Percentiles rank a stretch among this genome's conserved stretches.
Evolutionary conservation across 1,140 invertebrate genomes (phyloP).

Genomic region (Aricia agestis): DNA sequence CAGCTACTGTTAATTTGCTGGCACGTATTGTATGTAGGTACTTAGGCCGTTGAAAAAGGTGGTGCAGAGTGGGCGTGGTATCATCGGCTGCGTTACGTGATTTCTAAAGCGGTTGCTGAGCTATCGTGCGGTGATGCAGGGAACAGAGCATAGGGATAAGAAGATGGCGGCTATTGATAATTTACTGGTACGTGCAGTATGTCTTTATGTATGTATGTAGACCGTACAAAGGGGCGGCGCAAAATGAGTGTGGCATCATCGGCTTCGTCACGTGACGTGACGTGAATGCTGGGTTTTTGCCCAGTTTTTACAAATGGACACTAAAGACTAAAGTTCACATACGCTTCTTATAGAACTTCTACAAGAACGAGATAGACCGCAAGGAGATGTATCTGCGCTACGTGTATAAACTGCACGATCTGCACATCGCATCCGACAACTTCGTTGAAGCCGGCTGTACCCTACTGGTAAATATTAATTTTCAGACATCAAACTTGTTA

Average conservation of each 20-base stretch:
- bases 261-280: no score
- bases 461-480: constrained; percentile 76
- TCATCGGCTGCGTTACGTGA: constrained; percentile 92
- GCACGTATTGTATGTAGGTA: constrained; percentile 69
- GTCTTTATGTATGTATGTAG: not conserved
- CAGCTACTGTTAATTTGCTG: constrained; percentile 96
- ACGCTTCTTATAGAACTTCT: constrained; percentile 87
- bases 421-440: constrained; percentile 95
- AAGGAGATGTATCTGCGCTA: constrained; percentile 98
- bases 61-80: no score
- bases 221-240: no score
- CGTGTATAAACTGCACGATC: constrained; percentile 96
- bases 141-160: constrained; percentile 94
- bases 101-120: constrained; percentile 92
- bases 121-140: constrained; percentile 94
- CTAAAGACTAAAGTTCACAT: no score
- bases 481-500: no score
- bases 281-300: no score
- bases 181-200: constrained; percentile 81
- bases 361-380: constrained; percentile 96
- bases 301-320: no score
- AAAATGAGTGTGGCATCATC: no score
- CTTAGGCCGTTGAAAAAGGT: no score
- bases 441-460: constrained; percentile 97
- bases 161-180: constrained; percentile 98